Evolutionary conservation across 2,113 vertebrate species (phyloP).

Genomic region (Cairina moschata): DNA sequence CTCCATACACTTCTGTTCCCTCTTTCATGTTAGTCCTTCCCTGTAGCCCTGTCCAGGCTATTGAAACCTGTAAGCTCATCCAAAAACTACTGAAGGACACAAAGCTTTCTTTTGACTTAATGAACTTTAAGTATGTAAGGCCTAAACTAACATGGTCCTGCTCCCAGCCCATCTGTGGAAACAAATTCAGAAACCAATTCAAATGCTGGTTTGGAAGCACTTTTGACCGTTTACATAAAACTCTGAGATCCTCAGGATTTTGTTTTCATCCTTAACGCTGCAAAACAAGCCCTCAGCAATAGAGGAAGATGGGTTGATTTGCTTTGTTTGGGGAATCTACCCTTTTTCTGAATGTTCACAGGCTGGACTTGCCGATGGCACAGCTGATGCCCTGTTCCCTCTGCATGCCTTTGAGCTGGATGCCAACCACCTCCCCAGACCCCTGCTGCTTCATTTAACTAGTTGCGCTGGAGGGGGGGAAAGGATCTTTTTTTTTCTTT

Average conservation of each 20-base stretch:
- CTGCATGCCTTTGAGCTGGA: neutral
- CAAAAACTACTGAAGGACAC: constrained; percentile 35
- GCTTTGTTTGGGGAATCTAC: neutral
- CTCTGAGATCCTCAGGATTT: neutral
- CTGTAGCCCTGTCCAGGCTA: neutral
- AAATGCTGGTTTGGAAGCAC: neutral
- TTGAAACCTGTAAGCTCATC: constrained; percentile 22
- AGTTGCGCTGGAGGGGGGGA: neutral
- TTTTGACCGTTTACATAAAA: neutral
- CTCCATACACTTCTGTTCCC: neutral
- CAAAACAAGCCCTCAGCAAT: neutral
- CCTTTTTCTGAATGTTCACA: neutral
- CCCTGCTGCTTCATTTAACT: neutral
- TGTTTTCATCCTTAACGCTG: neutral
- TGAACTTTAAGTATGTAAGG: neutral
- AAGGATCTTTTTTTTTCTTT: neutral
- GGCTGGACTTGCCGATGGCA: neutral
- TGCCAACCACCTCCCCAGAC: neutral
- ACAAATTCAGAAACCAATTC: neutral
- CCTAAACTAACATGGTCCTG: constrained; percentile 2
- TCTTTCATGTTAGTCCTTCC: neutral
- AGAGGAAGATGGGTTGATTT: neutral
- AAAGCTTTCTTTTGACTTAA: constrained; percentile 54
- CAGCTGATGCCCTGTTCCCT: neutral
- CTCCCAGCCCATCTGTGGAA: constrained; percentile 36